These are phyloP conservation scores for Quadriops clusia DNA, from an alignment of 2,888 invertebrate species.

Conservation along the genomic window DNA sequence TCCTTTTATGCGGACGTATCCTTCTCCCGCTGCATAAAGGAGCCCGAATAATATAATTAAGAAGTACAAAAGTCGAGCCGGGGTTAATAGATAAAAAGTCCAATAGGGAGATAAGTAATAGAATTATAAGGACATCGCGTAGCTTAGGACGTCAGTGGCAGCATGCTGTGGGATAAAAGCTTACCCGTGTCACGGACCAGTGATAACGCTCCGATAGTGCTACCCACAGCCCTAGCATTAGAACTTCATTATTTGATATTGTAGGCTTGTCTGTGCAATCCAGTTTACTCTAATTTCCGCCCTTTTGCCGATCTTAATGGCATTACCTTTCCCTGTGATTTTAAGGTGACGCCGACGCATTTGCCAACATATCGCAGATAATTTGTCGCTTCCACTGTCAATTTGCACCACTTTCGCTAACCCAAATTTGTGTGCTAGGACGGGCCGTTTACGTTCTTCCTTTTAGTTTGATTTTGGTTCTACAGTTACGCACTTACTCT, in stretches of 20 bases:
- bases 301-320: constrained; percentile 19
- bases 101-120: constrained; percentile 33
- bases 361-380: too few species aligned
- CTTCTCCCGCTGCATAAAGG: constrained; percentile 18
- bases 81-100: constrained; percentile 35
- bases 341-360: constrained; percentile 7
- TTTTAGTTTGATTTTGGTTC: too few species aligned
- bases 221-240: constrained; percentile 18
- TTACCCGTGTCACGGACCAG: constrained; percentile 20
- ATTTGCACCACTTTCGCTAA: too few species aligned
- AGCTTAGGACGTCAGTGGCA: constrained; percentile 21
- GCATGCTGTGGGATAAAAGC: constrained; percentile 23
- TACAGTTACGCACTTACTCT: too few species aligned
- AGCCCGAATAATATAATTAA: constrained; percentile 25
- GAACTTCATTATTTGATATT: constrained; percentile 24
- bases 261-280: constrained; percentile 16
- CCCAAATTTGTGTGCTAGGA: too few species aligned
- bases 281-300: constrained; percentile 20
- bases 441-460: too few species aligned
- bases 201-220: constrained; percentile 17
- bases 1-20: constrained; percentile 15
- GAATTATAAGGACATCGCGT: constrained; percentile 33
- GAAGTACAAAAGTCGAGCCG: constrained; percentile 33
- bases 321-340: constrained; percentile 16
- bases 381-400: too few species aligned